Evolutionary conservation across 2,797 vertebrate species (phyloP).

Genomic region (Schizopygopsis pylzovi): DNA sequence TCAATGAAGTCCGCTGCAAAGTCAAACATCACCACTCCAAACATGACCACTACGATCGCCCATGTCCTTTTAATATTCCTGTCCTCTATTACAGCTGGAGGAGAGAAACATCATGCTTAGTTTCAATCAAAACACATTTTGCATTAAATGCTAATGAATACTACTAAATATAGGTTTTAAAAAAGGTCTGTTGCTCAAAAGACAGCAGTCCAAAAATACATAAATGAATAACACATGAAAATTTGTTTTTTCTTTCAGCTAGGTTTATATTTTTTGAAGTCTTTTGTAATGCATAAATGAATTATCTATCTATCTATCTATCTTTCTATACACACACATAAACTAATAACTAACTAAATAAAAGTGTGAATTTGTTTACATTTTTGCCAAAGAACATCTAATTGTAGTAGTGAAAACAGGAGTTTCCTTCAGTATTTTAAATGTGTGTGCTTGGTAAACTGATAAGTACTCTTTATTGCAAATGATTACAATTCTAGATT

Average conservation of each 20-base stretch:
- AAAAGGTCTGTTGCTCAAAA: neutral
- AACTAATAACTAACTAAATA: neutral
- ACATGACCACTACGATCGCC: slow-evolving; percentile 91
- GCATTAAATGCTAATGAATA: neutral
- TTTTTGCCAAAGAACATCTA: neutral
- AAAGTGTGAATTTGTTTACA: no score
- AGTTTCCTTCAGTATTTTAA: neutral
- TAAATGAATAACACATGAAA: neutral
- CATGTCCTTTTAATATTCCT: slow-evolving; percentile 73
- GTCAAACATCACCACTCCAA: slow-evolving; percentile 95
- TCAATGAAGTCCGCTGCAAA: slow-evolving; percentile 98
- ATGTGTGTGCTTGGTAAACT: neutral
- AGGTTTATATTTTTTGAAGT: neutral
- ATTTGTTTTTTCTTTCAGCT: no score
- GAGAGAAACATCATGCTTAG: neutral
- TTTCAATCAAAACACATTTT: neutral
- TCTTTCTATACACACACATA: no score
- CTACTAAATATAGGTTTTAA: neutral
- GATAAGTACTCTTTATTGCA: neutral
- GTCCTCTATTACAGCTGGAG: slow-evolving; percentile 80
- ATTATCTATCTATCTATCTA: no score
- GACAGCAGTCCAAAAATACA: neutral
- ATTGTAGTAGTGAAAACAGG: neutral
- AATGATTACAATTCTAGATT: neutral
- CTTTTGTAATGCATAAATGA: neutral